Percentiles rank a stretch among this genome's conserved stretches.
These are phyloP conservation scores for Anarrhichthys ocellatus DNA, from an alignment of 2,113 vertebrate genomes.

Conservation along the genomic window DNA sequence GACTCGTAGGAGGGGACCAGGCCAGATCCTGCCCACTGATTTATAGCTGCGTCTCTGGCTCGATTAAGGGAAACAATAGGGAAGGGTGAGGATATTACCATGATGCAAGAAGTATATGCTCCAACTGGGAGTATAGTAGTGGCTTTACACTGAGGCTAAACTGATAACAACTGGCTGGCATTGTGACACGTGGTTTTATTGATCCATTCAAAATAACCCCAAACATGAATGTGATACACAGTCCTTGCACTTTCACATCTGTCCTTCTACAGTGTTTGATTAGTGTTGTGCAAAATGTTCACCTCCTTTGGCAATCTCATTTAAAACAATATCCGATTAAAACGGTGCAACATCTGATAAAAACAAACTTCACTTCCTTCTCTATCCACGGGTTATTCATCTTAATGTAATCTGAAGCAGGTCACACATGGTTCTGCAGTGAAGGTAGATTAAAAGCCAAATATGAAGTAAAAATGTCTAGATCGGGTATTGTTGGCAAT, in stretches of 20 bases:
- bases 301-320: background rate
- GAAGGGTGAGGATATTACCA: constrained; percentile 29
- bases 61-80: constrained; percentile 46
- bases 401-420: constrained; percentile 1
- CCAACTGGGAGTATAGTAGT: background rate
- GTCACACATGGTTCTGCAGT: background rate
- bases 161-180: background rate
- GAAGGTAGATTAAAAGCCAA: background rate
- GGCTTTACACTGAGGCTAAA: constrained; percentile 16
- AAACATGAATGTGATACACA: background rate
- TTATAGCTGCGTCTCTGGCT: constrained; percentile 43
- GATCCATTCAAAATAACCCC: background rate
- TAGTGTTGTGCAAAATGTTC: background rate
- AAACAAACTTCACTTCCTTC: background rate
- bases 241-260: background rate
- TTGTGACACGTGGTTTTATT: background rate
- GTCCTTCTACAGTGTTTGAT: background rate
- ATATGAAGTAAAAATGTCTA: background rate
- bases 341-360: background rate
- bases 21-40: constrained; percentile 39
- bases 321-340: background rate
- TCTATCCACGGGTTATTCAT: background rate
- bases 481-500: no score
- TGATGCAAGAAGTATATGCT: constrained; percentile 28
- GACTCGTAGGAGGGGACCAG: constrained; percentile 24